Evolutionary conservation across 37 sponge, comb jelly and placozoan species (phyloP).

Genomic region (Theonella swinhoei): DNA sequence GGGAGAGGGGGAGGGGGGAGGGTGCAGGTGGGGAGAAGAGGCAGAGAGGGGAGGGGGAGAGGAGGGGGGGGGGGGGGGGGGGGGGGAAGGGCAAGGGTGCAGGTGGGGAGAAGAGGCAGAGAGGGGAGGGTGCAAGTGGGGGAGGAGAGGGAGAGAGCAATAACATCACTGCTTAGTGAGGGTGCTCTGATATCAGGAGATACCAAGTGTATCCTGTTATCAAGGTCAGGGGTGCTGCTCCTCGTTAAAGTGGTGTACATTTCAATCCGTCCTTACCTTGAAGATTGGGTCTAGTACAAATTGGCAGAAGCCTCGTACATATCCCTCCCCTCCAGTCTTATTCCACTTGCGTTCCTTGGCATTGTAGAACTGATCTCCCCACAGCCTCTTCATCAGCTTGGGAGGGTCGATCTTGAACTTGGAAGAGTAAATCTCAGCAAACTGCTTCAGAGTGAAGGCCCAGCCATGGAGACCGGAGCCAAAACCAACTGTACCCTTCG

Average conservation of each 20-base stretch:
- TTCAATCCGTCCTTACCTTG: slow-evolving; percentile 70
- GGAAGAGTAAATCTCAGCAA: slow-evolving; percentile 95
- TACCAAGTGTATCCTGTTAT: background rate
- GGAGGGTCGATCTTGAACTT: slow-evolving; percentile 96
- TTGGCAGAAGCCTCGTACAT: slow-evolving; percentile 94
- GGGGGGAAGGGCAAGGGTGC: too few species aligned
- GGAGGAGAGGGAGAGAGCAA: background rate
- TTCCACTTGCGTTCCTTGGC: slow-evolving; percentile 91
- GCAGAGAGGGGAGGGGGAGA: background rate
- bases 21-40: background rate
- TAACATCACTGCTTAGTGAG: background rate
- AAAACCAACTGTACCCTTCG: slow-evolving; percentile 96
- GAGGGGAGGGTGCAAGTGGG: background rate
- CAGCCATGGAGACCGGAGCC: slow-evolving; percentile 99
- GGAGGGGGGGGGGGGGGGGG: background rate
- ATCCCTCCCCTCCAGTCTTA: slow-evolving; percentile 79
- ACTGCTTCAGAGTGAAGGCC: slow-evolving; percentile 99
- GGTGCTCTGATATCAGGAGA: background rate
- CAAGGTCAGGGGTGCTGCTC: background rate
- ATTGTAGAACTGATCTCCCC: slow-evolving; percentile 97
- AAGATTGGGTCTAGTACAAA: slow-evolving; percentile 98
- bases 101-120: background rate
- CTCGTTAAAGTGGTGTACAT: background rate
- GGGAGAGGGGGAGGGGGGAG: background rate
- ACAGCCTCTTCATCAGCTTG: slow-evolving; percentile 95